Conservation (phyloP, 2,113 vertebrate genomes). For the Zapus hudsonius region DNA sequence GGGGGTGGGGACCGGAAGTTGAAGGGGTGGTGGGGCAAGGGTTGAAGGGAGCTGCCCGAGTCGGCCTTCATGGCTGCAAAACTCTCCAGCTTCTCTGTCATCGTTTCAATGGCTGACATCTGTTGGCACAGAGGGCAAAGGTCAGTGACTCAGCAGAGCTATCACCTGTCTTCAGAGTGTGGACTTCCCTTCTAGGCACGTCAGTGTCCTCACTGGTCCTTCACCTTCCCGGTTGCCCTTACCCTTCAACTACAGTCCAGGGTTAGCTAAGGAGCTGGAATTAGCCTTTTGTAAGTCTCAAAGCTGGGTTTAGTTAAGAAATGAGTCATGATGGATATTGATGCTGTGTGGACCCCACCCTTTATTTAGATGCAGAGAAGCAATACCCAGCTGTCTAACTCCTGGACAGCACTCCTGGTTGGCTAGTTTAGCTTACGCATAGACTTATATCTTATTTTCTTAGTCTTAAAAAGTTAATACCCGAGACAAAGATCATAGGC, state of each 20-base stretch:
- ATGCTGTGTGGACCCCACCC: rapidly evolving
- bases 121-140: constrained; percentile 63
- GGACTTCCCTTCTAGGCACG: not conserved
- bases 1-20: constrained; percentile 96
- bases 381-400: not conserved
- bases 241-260: rapidly evolving
- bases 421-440: not conserved
- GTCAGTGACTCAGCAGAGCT: not conserved
- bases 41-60: constrained; percentile 91
- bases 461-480: not conserved
- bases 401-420: not conserved
- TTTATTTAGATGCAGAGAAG: not conserved
- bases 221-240: not conserved
- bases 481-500: rapidly evolving
- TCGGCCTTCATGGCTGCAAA: constrained; percentile 96
- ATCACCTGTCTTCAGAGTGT: rapidly evolving
- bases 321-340: rapidly evolving
- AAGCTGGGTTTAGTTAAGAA: not conserved
- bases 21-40: constrained; percentile 96
- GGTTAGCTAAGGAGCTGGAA: not conserved
- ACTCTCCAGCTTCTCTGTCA: constrained; percentile 98
- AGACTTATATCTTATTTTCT: not conserved
- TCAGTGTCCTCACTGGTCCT: rapidly evolving
- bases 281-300: not conserved
- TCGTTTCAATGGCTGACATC: constrained; percentile 99